These are phyloP conservation scores for Cyprinus carpio DNA, from an alignment of 2,113 vertebrate genomes.

Conservation along the genomic window DNA sequence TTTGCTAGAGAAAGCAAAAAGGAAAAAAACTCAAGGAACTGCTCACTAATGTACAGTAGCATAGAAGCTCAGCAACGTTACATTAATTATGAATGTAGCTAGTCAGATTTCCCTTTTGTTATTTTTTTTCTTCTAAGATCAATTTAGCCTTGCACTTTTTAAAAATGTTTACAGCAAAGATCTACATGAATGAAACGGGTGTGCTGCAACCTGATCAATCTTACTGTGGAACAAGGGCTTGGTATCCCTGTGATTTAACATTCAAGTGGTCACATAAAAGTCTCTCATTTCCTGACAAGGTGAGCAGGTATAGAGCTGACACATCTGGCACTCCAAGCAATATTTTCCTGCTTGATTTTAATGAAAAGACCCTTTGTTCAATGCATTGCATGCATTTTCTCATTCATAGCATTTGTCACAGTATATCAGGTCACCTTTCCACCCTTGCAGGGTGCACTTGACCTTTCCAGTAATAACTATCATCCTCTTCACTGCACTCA, in stretches of 20 bases:
- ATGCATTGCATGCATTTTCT: constrained; percentile 6
- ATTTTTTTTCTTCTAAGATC: neutral
- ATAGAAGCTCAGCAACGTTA: neutral
- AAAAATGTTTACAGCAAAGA: neutral
- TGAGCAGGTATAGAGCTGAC: neutral
- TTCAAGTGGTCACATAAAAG: neutral
- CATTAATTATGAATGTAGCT: neutral
- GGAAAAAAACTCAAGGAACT: neutral
- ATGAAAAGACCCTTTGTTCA: neutral
- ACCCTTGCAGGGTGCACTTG: neutral
- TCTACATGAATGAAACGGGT: neutral
- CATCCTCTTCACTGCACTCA: neutral
- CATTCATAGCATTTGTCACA: constrained; percentile 19
- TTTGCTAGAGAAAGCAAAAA: too few species aligned
- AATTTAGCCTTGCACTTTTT: neutral
- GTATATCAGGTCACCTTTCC: constrained; percentile 25
- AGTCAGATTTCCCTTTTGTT: neutral
- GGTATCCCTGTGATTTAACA: neutral
- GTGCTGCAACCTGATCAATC: neutral
- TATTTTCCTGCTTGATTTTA: neutral
- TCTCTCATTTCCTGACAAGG: neutral
- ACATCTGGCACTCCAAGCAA: neutral
- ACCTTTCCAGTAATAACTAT: constrained; percentile 42
- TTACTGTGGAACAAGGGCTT: neutral
- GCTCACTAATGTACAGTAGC: neutral